A percentile compares a stretch with the other conserved stretches of the same genome.
Conservation (phyloP, 2,113 vertebrate species). For the Ascaphus truei region DNA sequence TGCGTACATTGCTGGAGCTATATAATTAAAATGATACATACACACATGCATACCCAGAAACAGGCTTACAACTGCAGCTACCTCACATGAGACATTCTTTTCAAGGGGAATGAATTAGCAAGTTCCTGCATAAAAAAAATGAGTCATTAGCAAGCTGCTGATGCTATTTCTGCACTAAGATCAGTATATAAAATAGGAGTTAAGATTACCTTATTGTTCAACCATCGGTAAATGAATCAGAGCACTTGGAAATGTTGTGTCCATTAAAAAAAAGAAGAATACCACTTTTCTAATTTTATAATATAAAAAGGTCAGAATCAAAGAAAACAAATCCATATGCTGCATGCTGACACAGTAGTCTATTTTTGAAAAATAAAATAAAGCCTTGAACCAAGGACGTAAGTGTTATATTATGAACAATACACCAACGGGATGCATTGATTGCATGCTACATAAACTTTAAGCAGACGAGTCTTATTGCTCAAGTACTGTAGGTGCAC, state of each 20-base stretch:
- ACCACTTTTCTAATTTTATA: no score
- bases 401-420: neutral
- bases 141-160: neutral
- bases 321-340: neutral
- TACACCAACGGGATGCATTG: neutral
- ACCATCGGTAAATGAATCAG: neutral
- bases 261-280: neutral
- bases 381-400: neutral
- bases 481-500: no score
- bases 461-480: neutral
- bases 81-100: neutral
- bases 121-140: neutral
- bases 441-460: neutral
- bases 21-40: neutral
- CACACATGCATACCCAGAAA: neutral
- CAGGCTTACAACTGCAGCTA: neutral
- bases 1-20: no score
- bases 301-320: neutral
- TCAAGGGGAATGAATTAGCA: neutral
- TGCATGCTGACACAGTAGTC: neutral
- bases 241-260: neutral
- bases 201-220: neutral
- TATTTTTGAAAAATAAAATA: neutral
- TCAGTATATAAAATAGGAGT: neutral
- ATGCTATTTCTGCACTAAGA: neutral